These are phyloP conservation scores for Zapus hudsonius DNA, from an alignment of 2,113 vertebrate species.

Conservation along the genomic window DNA sequence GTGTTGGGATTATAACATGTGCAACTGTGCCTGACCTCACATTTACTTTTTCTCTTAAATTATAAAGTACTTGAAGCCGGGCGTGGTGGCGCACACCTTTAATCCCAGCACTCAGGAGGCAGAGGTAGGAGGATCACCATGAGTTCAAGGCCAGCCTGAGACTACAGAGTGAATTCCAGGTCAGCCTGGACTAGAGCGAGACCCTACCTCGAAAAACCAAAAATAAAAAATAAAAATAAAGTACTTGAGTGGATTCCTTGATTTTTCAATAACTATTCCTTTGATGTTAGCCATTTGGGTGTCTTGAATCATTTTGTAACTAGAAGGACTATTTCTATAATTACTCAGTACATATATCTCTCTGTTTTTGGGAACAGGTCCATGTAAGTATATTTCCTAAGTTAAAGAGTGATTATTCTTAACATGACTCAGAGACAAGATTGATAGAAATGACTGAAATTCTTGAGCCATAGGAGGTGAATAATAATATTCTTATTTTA, in stretches of 20 bases:
- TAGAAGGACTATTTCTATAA: conserved; percentile 50
- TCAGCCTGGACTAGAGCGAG: too few relatives aligned
- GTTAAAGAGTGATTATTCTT: conserved; percentile 48
- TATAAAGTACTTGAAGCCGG: too few relatives aligned
- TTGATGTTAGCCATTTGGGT: not conserved
- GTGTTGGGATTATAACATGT: too few relatives aligned
- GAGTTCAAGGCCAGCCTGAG: too few relatives aligned
- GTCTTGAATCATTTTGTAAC: not conserved
- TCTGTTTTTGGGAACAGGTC: conserved; percentile 10
- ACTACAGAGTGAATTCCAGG: too few relatives aligned
- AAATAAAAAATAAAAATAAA: too few relatives aligned
- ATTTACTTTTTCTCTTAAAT: not conserved
- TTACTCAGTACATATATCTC: not conserved
- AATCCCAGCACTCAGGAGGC: too few relatives aligned
- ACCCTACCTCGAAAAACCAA: too few relatives aligned
- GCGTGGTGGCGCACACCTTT: too few relatives aligned
- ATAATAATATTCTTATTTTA: conserved; percentile 65
- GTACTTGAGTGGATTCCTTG: not conserved
- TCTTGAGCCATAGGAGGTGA: conserved; percentile 62
- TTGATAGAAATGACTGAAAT: conserved; percentile 69
- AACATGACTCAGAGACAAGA: conserved; percentile 63
- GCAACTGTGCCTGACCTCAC: too few relatives aligned
- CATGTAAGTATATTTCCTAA: not conserved
- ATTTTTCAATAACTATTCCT: conserved; percentile 17
- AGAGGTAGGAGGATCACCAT: too few relatives aligned